A percentile compares a stretch with the other conserved stretches of the same genome.
Conservation (phyloP, 1,140 invertebrate genomes). For the Globodera rostochiensis region DNA sequence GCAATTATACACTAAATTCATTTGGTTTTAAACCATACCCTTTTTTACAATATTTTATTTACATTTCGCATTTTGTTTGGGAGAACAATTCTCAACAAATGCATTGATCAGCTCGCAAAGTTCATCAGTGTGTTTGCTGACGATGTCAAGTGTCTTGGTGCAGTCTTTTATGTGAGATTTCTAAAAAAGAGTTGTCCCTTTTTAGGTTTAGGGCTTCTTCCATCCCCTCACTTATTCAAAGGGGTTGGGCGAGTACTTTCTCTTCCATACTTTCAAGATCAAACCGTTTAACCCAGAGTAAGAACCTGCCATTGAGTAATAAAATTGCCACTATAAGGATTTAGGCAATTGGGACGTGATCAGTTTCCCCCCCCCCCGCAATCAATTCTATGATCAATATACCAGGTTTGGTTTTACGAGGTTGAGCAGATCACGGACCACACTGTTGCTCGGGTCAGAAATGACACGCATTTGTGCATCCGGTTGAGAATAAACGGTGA, state of each 20-base stretch:
- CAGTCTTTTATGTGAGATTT: conserved; percentile 22
- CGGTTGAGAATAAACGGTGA: conserved; percentile 45
- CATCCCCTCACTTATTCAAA: too few relatives aligned
- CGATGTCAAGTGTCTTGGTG: conserved; percentile 12
- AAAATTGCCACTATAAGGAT: too few relatives aligned
- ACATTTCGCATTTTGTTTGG: conserved; percentile 35
- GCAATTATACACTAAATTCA: conserved; percentile 24
- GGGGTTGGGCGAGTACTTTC: not conserved
- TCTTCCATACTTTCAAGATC: conserved; percentile 5
- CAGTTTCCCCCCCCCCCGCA: too few relatives aligned
- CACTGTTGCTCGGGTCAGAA: conserved; percentile 17
- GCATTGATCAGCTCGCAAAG: conserved; percentile 34
- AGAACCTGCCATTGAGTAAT: too few relatives aligned
- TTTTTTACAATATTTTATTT: conserved; percentile 21
- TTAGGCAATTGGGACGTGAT: too few relatives aligned
- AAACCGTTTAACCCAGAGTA: not conserved
- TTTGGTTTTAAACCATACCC: not conserved
- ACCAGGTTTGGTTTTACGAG: conserved; percentile 18
- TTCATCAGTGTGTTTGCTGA: conserved; percentile 37
- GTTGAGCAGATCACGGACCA: conserved; percentile 33
- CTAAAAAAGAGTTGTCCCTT: conserved; percentile 17
- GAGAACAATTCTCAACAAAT: conserved; percentile 37
- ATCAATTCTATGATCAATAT: not conserved
- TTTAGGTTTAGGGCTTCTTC: too few relatives aligned
- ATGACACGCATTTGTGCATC: conserved; percentile 38